These are phyloP conservation scores for Pycnomerus fuliginosus DNA, from an alignment of 2,888 invertebrate species.

Conservation along the genomic window DNA sequence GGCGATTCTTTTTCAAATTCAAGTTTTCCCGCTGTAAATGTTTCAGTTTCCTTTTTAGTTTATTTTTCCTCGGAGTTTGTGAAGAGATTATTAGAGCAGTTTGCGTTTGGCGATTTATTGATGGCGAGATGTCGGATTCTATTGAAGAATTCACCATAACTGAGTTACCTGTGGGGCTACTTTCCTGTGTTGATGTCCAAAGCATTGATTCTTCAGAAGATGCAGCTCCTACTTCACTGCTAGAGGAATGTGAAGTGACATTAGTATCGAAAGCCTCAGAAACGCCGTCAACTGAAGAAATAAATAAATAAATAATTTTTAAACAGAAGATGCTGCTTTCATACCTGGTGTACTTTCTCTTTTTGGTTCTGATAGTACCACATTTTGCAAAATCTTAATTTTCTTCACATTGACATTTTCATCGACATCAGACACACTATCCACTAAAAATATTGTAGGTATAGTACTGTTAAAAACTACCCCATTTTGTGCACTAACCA, in stretches of 20 bases:
- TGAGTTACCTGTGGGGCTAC: background rate
- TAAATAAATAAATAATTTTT: too few species aligned
- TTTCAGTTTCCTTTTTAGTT: constrained; percentile 5
- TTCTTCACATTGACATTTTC: background rate
- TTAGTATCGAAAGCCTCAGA: too few species aligned
- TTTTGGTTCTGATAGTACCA: constrained; percentile 3
- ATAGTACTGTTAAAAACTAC: background rate
- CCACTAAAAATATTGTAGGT: background rate
- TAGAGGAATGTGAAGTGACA: background rate
- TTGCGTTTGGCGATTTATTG: too few species aligned
- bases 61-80: constrained; percentile 8
- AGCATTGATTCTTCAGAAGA: background rate
- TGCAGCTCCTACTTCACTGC: background rate
- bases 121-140: too few species aligned
- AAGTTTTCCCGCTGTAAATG: constrained; percentile 3
- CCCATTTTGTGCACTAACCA: constrained; percentile 1
- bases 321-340: too few species aligned
- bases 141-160: too few species aligned
- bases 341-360: background rate
- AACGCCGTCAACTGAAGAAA: too few species aligned
- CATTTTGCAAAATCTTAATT: constrained; percentile 6
- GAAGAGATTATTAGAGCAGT: constrained; percentile 3
- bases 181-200: background rate
- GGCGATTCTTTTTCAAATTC: constrained; percentile 3
- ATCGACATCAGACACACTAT: background rate